Base-by-base conservation (phyloP, 2,113 vertebrate genomes). In the Psophia crepitans region DNA sequence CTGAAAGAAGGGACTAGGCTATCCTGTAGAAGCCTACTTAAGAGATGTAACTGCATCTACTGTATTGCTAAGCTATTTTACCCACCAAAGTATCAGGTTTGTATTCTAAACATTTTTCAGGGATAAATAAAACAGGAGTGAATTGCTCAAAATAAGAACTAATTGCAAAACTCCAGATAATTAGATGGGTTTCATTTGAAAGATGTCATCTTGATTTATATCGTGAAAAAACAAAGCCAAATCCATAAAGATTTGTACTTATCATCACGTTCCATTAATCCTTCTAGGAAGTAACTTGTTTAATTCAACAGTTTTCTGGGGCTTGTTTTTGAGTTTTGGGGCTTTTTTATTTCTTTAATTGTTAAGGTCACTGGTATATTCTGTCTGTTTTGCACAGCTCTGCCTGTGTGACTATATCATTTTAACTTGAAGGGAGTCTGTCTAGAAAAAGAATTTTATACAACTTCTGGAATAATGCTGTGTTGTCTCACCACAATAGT, bases 301-400 rank as follows among this genome's bases (percentile, higher is more conserved):
- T 63, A 71, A 44, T 87, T 84, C 21, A 19, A 8, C 7, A 7
- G 4, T 17, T 71, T 86, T 86, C 33, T 9, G 3, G 1, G 19
- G 4, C 5, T 66, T 54, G 10, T 0, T 24, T 28, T 49, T 10
- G 9, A 3, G 8, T 18, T 49, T 54, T 1, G 9, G 2, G 5
- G 1, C 3, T 20, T 16, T 9, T 44, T 66, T 84, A 1, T 35
- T 77, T 66, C 12, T 77, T 35, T 37, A 69, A 48, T 57, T 33
- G 2, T 65, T 22, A 70, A 57, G 46, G 2, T 16, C 63, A 44
- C 17, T 74, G 23, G 5, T 41, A 11, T 4, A 9, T 64, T 79
- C 44, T 85, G 48, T 11, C 10, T 90, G 48, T 10, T 69, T 54
- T 84, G 16, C 41, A 37, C 9, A 77, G 37, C 32, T 53, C 84